phyloP scores from a whole-genome alignment of 2,888 invertebrate species.

The Megalurothrips usitatus region DNA sequence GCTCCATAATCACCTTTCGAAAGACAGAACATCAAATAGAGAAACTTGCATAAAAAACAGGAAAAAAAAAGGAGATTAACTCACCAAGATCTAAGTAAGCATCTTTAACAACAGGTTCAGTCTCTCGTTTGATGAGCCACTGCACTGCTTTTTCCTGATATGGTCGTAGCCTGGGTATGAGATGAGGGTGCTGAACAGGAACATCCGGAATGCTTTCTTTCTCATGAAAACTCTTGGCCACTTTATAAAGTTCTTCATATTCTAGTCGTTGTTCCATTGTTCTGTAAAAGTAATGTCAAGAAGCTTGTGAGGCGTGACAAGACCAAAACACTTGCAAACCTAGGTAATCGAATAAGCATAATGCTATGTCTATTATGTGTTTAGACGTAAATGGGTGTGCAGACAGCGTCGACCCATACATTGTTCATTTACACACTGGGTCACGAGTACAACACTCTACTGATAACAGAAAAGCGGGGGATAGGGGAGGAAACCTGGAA shows the following conservation, averaged over 20 bases:
- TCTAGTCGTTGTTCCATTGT: neutral
- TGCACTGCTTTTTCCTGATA: conserved; percentile 62
- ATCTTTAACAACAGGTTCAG: conserved; percentile 31
- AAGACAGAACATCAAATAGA: neutral
- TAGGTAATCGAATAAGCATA: no score
- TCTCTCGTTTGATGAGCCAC: conserved; percentile 65
- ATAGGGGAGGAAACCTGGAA: neutral
- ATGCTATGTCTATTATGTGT: no score
- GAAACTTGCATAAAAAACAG: neutral
- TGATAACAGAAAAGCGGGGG: neutral
- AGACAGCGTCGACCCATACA: neutral
- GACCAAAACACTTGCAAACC: neutral
- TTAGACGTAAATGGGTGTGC: neutral
- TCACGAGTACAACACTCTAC: neutral
- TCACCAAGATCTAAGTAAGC: conserved; percentile 1
- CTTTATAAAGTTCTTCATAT: conserved; percentile 29
- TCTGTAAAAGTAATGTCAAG: neutral
- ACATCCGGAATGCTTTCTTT: conserved; percentile 29
- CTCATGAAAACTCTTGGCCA: conserved; percentile 34
- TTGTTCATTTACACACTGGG: neutral
- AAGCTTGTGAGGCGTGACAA: neutral
- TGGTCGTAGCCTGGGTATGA: conserved; percentile 55
- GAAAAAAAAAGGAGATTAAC: neutral
- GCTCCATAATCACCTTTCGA: neutral
- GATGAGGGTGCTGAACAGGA: conserved; percentile 45